Base-by-base conservation (phyloP, 2,113 vertebrate genomes). In the Mola mola region DNA sequence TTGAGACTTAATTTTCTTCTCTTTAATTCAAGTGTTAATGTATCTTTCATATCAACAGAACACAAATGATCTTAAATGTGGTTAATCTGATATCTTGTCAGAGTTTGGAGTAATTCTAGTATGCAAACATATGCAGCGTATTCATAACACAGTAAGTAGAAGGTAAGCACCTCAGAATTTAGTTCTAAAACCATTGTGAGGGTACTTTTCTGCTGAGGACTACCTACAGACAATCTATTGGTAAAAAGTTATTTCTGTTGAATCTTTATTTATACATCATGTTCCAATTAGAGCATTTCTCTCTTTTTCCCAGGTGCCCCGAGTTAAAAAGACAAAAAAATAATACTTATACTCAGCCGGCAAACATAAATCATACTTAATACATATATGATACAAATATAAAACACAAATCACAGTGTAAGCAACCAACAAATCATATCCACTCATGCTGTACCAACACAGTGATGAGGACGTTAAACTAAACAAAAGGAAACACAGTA, bases 1-100 rank as follows among this genome's bases (percentile, higher is more conserved):
- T 46, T 19, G 29, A 49, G 28, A 48, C 53, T 51, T 53, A 33
- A 72, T 75, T 74, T 58, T 46, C 28, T 52, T 5, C 8, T 15
- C 15, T 33, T 29, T 21, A 47, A 21, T 41, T 17, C 28, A 15
- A 48, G 16, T 1, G 8, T 56, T 31, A 40, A 28, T 26, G 4
- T 40, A 21, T 26, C 6, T 41, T 33, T 11, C 0, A 6, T 31
- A 15, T 22, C 38, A 2, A 61, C 9, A 17, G 6, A 58, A 16
- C 24, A 31, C 26, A 66, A n/a, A 8, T 6, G 1, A 25, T 44
- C 33, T 5, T 19, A 5, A 50, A 44, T 13, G 17, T n/a, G n/a
- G n/a, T 10, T 6, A 2, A 26, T n/a, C n/a, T n/a, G n/a, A n/a
- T 38, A 21, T 19, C n/a, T n/a, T n/a, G n/a, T n/a, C n/a, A n/a